Evolutionary conservation across 2,797 vertebrate genomes (phyloP), one percentile per base, ranked within the genome.

Genomic region (Cetoscarus ocellatus): DNA sequence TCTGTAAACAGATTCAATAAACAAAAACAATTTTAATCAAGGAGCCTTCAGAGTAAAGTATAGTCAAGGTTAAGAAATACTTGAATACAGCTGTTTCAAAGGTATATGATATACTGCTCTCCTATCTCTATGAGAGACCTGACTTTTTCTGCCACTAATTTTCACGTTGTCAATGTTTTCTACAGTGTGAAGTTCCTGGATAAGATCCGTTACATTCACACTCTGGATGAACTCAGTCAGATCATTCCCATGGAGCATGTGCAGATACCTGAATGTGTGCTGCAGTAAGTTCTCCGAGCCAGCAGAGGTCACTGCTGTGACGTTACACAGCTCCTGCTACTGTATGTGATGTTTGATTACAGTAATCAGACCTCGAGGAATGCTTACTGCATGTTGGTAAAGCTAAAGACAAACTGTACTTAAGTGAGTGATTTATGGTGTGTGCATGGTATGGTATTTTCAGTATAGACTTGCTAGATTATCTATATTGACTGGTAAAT

Each of bases 171-270:
- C 64, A 5, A 13, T 59, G 19, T 60, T 61, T 49, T 57, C 1
- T 61, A 6, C 90, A 99, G 98, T 27, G 96, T 98, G 84, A 99
- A 99, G 89, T 99, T 99, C 66, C 94, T 98, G 95, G 97, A 92
- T 55, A 99, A 99, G 93, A 96, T 99, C 86, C 96, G 97, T 13
- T 99, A 99, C 0, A 95, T 98, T 43, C 96, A 99, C 77, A 98
- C 94, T 60, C 86, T 99, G 92, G 93, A 96, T 67, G 97, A 98
- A 0, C 89, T 99, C 68, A 93, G 95, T 61, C 95, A 95, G 9
- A 96, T 96, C 7, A 96, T 99, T 79, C 98, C 98, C 10, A 98
- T 99, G 97, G 97, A 98, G 70, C 97, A 98, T 0, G 96, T 98
- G 63, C 98, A 99, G 93, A 97, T 99, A 70, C 98, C 98, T 0